These are phyloP conservation scores for Drosophila merina DNA, from an alignment of 2,888 invertebrate genomes.

Conservation along the genomic window DNA sequence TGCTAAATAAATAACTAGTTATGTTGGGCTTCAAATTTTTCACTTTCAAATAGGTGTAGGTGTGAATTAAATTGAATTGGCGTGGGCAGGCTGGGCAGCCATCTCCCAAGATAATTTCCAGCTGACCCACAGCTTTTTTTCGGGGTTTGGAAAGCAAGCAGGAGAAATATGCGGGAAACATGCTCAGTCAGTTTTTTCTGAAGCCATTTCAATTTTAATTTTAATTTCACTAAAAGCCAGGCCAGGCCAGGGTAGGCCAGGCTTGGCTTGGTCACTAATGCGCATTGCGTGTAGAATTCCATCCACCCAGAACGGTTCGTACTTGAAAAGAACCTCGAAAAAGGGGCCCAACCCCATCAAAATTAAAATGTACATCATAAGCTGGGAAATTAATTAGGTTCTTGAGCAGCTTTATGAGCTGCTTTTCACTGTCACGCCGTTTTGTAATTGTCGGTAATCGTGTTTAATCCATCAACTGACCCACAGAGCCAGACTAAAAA, in stretches of 20 bases:
- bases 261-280: constrained; percentile 50
- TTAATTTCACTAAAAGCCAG: constrained; percentile 71
- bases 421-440: constrained; percentile 57
- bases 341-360: constrained; percentile 5
- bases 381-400: constrained; percentile 44
- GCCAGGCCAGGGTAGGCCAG: constrained; percentile 41
- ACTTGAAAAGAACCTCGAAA: constrained; percentile 6
- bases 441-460: constrained; percentile 65
- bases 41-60: constrained; percentile 40
- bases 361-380: constrained; percentile 16
- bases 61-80: constrained; percentile 34
- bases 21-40: constrained; percentile 14
- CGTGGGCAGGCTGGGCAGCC: constrained; percentile 12
- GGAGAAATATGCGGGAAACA: constrained; percentile 22
- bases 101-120: constrained; percentile 12
- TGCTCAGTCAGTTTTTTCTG: constrained; percentile 18
- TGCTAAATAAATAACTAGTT: constrained; percentile 18
- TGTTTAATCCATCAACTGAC: constrained; percentile 66
- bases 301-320: constrained; percentile 40
- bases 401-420: constrained; percentile 15
- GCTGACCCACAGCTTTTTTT: constrained; percentile 32
- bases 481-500: constrained; percentile 59
- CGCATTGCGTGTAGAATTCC: constrained; percentile 58
- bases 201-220: constrained; percentile 51
- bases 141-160: constrained; percentile 9